Conservation (phyloP, 2,113 vertebrate species). For the Erinaceus europaeus region DNA sequence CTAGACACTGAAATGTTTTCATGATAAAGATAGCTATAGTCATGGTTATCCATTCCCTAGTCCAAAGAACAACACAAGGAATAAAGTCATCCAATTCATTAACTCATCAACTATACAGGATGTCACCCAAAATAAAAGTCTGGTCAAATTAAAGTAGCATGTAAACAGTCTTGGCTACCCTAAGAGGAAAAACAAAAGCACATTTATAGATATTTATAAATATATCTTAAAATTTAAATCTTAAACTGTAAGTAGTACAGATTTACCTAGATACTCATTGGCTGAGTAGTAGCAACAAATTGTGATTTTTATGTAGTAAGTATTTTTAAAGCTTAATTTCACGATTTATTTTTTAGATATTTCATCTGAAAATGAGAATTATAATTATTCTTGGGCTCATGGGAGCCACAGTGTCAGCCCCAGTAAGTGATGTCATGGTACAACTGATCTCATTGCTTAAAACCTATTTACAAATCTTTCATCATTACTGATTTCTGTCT, state of each 20-base stretch:
- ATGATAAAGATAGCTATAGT: background rate
- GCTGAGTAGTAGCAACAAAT: background rate
- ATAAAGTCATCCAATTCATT: background rate
- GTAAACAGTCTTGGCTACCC: background rate
- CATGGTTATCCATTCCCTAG: no score
- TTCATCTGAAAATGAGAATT: slow-evolving; percentile 60
- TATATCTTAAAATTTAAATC: slow-evolving; percentile 23
- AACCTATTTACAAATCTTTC: background rate
- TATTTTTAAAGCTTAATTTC: background rate
- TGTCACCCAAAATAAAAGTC: background rate
- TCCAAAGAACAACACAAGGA: background rate
- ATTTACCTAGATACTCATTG: background rate
- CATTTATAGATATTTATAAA: background rate
- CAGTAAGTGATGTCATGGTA: slow-evolving; percentile 48
- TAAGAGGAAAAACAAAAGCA: background rate
- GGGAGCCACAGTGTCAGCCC: slow-evolving; percentile 55
- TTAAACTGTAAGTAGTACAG: background rate
- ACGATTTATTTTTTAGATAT: slow-evolving; percentile 28
- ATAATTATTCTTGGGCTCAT: slow-evolving; percentile 66
- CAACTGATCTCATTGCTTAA: background rate
- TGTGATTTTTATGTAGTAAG: background rate
- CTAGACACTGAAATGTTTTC: background rate
- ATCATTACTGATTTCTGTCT: background rate
- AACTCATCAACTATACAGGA: background rate
- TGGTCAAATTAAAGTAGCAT: background rate